Conservation (phyloP, 2,888 invertebrate genomes). For the Sphaerophoria taeniata region DNA sequence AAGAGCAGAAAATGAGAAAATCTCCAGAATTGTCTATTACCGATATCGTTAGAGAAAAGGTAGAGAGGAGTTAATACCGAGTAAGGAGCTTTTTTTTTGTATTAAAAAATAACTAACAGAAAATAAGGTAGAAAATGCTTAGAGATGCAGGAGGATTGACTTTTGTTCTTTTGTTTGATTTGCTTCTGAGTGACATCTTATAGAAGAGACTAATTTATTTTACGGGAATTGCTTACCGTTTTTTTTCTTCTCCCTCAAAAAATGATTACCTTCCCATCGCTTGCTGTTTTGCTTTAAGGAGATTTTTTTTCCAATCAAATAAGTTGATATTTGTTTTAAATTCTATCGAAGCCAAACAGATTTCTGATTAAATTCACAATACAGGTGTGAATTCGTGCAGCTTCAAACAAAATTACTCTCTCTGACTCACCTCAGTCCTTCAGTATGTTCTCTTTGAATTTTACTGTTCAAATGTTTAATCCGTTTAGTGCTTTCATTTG, state of each 20-base stretch:
- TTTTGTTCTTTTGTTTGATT: background rate
- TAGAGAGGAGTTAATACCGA: constrained; percentile 39
- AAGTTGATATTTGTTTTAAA: no score
- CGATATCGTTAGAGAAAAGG: constrained; percentile 45
- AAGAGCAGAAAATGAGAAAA: constrained; percentile 53
- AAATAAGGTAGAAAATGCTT: constrained; percentile 18
- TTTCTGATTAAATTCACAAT: no score
- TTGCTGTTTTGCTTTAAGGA: no score
- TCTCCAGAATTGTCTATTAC: constrained; percentile 55
- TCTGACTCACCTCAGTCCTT: no score
- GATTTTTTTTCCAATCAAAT: no score
- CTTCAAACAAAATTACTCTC: no score
- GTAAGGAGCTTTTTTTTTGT: constrained; percentile 19
- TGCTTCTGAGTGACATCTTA: background rate
- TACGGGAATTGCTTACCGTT: no score
- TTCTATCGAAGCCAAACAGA: no score
- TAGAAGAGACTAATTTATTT: constrained; percentile 12
- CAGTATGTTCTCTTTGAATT: no score
- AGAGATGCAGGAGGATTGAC: constrained; percentile 12
- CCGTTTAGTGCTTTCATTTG: background rate
- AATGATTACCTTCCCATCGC: no score
- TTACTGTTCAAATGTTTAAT: no score
- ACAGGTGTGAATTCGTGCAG: no score
- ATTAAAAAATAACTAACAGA: background rate
- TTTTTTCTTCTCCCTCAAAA: background rate